Evolutionary conservation across 2,113 vertebrate genomes (phyloP), one percentile per base, ranked within the genome.

Genomic region (Pseudorectes ferrugineus): DNA sequence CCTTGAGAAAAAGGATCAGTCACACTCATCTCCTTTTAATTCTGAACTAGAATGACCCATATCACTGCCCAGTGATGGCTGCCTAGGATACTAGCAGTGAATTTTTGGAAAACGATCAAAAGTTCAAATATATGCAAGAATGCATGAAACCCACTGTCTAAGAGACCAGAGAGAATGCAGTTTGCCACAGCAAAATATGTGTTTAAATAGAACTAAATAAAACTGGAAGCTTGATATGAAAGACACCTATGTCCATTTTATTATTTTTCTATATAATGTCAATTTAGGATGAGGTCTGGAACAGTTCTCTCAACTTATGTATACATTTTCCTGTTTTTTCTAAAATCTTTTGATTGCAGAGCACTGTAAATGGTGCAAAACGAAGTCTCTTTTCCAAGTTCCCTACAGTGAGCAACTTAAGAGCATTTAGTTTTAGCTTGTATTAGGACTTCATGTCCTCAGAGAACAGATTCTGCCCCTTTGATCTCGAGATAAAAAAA

Each of bases 111-210:
- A 96, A 92, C 2, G 58, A 85, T 92, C 90, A 95, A 85, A 95
- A 96, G 85, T 95, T 96, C 85, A 95, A 97, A 88, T 84, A 77
- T 91, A 95, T 96, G 95, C 95, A 95, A 92, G 94, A 96, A 97
- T 95, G 92, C 89, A 92, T 95, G 82, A 93, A 93, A 70, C 83
- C 81, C 78, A 49, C 95, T 92, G 86, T 82, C 65, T 78, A n/a
- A 94, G 82, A 87, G 63, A 90, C 75, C 46, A 71, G 80, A 93
- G 90, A 86, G 76, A 91, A 88, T 71, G 68, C 38, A 79, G 49
- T 82, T 73, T 43, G 66, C 48, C 67, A 49, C 49, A 83, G 59
- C 11, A 91, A 87, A 92, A 86, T 80, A 46, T 4, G 1, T 82
- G 35, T 92, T 85, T 88, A 83, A 93, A 70, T 15, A 72, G 72